A percentile compares a stretch with the other conserved stretches of the same genome.
These are phyloP conservation scores for Drosophila malerkotliana DNA, from an alignment of 1,140 invertebrate species.

Conservation along the genomic window DNA sequence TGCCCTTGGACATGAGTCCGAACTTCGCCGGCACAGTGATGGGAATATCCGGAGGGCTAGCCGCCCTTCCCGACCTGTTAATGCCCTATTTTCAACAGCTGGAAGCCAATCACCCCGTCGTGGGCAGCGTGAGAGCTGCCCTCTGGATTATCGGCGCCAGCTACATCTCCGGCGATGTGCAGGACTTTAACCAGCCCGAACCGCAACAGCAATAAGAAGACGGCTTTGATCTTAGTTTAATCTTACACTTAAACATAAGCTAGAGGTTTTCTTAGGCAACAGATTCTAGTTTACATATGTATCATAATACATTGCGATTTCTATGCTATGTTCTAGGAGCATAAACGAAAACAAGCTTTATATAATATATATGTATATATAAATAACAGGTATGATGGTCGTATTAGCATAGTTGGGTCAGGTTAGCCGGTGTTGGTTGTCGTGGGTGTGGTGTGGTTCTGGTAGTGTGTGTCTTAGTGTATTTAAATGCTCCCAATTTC, in stretches of 20 bases:
- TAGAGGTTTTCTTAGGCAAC: slow-evolving; percentile 46
- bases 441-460: neutral
- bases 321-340: slow-evolving; percentile 44
- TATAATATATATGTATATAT: slow-evolving; percentile 44
- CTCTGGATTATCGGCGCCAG: slow-evolving; percentile 58
- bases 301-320: slow-evolving; percentile 44
- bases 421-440: slow-evolving; percentile 9
- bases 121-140: slow-evolving; percentile 43
- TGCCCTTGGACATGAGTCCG: slow-evolving; percentile 91
- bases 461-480: neutral
- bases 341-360: slow-evolving; percentile 59
- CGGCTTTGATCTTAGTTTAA: slow-evolving; percentile 32
- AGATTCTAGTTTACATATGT: slow-evolving; percentile 45
- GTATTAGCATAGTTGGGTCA: slow-evolving; percentile 48
- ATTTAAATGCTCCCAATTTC: slow-evolving; percentile 46
- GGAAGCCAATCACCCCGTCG: slow-evolving; percentile 40
- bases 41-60: slow-evolving; percentile 89
- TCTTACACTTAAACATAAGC: slow-evolving; percentile 36
- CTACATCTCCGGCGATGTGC: slow-evolving; percentile 65
- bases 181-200: slow-evolving; percentile 47
- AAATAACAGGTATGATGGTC: slow-evolving; percentile 54
- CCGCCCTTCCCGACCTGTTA: slow-evolving; percentile 39
- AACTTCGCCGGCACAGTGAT: slow-evolving; percentile 91
- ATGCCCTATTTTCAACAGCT: slow-evolving; percentile 49
- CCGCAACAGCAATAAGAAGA: slow-evolving; percentile 9